Conservation (phyloP, 2,888 invertebrate species). For the Thymelicus sylvestris region DNA sequence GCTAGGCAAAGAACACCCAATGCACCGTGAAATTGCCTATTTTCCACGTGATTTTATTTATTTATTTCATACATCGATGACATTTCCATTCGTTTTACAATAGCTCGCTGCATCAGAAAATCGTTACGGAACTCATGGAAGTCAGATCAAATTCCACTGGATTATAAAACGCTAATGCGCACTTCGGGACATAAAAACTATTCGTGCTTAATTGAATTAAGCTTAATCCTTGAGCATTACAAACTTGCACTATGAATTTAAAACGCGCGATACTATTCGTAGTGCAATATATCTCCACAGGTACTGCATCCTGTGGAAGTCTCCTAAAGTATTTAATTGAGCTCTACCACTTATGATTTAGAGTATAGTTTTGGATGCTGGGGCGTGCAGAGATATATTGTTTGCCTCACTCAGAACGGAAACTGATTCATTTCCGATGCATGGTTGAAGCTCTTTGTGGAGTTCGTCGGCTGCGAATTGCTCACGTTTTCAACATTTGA, state of each 20-base stretch:
- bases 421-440: conserved; percentile 84
- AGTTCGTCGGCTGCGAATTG: conserved; percentile 78
- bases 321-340: conserved; percentile 52
- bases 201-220: conserved; percentile 52
- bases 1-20: conserved; percentile 76
- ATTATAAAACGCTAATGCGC: conserved; percentile 42
- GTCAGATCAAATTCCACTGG: conserved; percentile 33
- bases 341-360: conserved; percentile 55
- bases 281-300: conserved; percentile 61
- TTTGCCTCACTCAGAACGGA: conserved; percentile 77
- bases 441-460: conserved; percentile 81
- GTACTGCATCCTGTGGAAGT: conserved; percentile 60
- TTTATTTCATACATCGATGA: conserved; percentile 81
- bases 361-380: conserved; percentile 61
- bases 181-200: conserved; percentile 41
- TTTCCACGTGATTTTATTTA: conserved; percentile 83
- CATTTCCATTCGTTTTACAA: conserved; percentile 66
- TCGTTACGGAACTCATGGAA: conserved; percentile 38
- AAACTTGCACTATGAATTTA: conserved; percentile 61
- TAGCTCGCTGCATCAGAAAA: conserved; percentile 63
- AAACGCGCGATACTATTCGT: conserved; percentile 57
- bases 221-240: conserved; percentile 58
- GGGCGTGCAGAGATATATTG: conserved; percentile 66
- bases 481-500: conserved; percentile 81
- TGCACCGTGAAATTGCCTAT: conserved; percentile 85